Base-by-base conservation (phyloP, 2,888 invertebrate species). In the Cephus runcator region DNA sequence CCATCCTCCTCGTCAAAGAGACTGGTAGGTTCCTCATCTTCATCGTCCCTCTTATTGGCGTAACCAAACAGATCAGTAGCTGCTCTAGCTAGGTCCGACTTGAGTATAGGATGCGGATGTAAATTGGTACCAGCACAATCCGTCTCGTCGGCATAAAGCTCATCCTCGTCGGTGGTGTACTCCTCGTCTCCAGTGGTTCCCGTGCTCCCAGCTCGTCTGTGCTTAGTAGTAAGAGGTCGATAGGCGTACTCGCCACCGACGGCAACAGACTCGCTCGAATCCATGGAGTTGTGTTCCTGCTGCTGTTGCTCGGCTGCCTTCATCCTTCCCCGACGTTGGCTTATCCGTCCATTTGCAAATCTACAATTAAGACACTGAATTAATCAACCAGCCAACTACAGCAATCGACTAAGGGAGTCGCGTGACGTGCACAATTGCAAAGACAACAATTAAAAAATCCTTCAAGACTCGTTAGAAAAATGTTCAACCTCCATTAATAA, bases 101-200 rank as follows among this genome's bases (percentile, higher is more conserved):
- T 90, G 73, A 88, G 84, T 15, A 90, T 88, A 11, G 88, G 87
- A 81, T 90, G 88, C 23, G 85, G 83, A 79, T 89, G 88, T 74
- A 87, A 77, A 73, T 84, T 82, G 11, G 84, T 77, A 34, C 86
- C 85, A 11, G 85, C 77, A 79, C 92, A 91, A 82, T 93, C 93
- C 3, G 91, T 89, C 81, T 93, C 93, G 81, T 93, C 93, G n/a
- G 90, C 88, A 77, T 88, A 90, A 1, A 89, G 82, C 78, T 93
- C 93, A 82, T 93, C 92, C 81, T 93, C 93, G 84, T 93, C 93
- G 31, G 92, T 92, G 3, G 93, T 93, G 85, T 92, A 93, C 71
- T 93, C 93, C 85, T 93, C 93, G 85, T 93, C 93, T 3, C 93
- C 93, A 23, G 93, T 93, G 12, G 93, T 93, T 1, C 93, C 93